Base-by-base conservation (phyloP, 2,113 vertebrate genomes). In the Sorex fumeus region DNA sequence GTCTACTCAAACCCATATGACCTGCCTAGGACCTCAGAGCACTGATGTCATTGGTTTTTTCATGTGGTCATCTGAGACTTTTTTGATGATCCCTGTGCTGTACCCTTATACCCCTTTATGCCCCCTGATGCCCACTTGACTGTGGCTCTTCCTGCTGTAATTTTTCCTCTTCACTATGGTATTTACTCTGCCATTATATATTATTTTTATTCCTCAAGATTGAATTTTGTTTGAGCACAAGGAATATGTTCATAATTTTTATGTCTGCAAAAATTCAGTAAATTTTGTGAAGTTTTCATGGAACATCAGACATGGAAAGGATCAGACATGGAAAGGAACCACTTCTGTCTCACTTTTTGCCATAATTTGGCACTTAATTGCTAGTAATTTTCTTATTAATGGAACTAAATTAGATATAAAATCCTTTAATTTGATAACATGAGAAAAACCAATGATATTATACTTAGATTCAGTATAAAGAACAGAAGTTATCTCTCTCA, bases 301-400 rank as follows among this genome's bases (percentile, higher is more conserved):
- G n/a, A n/a, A n/a, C n/a, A n/a, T n/a, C n/a, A n/a, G n/a, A n/a
- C n/a, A n/a, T n/a, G n/a, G n/a, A n/a, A n/a, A n/a, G n/a, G n/a
- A n/a, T n/a, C n/a, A n/a, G n/a, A n/a, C n/a, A n/a, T n/a, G n/a
- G n/a, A n/a, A n/a, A n/a, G n/a, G n/a, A n/a, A n/a, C n/a, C 3
- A 64, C 28, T 18, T 27, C 79, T 7, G 19, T 57, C 53, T 57
- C 53, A 57, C 23, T 36, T 84, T 60, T 23, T 43, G 23, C 53
- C 67, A 77, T 43, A 89, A n/a, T 84, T 27, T 76, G 30, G 57
- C 32, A 87, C 45, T 47, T 84, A 25, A 67, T 76, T 89, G 53
- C 89, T 75, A 76, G 34, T 34, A 50, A 77, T 88, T 86, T 87
- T 91, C 64, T 82, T 88, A 76, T 3, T 27, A 66, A 78, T n/a